Percentiles rank a stretch among this genome's conserved stretches.
Conservation (phyloP, 2,888 invertebrate genomes). For the Incurvaria masculella region DNA sequence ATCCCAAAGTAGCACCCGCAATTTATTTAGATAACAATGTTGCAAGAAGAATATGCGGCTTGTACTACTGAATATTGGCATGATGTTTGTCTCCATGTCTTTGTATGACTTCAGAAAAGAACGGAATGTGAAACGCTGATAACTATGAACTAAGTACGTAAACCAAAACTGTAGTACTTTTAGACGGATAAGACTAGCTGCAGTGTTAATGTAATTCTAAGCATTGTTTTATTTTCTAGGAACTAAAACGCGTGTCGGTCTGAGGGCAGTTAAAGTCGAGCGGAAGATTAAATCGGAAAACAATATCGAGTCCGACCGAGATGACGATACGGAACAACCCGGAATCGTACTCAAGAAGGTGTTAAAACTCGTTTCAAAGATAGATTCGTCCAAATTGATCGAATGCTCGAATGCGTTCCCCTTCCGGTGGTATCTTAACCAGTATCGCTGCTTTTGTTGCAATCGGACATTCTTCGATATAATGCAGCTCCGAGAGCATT, state of each 20-base stretch:
- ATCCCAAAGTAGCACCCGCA: too few relatives aligned
- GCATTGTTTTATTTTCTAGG: not conserved
- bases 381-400: not conserved
- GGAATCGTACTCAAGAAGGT: not conserved
- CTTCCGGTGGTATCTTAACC: constrained; percentile 3
- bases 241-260: too few relatives aligned
- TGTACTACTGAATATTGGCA: too few relatives aligned
- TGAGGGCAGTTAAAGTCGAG: not conserved
- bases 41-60: too few relatives aligned
- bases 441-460: constrained; percentile 9
- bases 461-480: constrained; percentile 4
- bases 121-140: too few relatives aligned
- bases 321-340: not conserved
- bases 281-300: not conserved
- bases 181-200: too few relatives aligned
- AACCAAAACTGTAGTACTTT: too few relatives aligned
- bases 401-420: not conserved
- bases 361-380: not conserved
- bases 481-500: constrained; percentile 3
- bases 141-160: too few relatives aligned
- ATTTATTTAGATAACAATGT: too few relatives aligned
- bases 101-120: too few relatives aligned
- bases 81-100: too few relatives aligned
- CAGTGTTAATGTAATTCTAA: not conserved
- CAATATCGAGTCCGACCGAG: not conserved